Conservation (phyloP, 2,797 vertebrate genomes). For the Poecilia gillii region DNA sequence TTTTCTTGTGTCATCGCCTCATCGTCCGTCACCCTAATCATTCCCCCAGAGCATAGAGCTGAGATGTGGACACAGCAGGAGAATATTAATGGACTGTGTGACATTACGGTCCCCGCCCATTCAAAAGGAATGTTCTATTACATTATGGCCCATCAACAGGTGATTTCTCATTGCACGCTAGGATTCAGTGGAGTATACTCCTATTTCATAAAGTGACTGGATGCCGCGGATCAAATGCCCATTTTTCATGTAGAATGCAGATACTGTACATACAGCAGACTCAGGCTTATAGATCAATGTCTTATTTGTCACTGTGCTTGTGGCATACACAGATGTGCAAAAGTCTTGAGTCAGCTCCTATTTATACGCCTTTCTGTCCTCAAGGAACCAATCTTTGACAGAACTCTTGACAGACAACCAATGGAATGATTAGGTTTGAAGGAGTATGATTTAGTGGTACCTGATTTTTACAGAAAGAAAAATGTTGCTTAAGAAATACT, state of each 20-base stretch:
- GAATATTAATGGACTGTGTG: slow-evolving; percentile 73
- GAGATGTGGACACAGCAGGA: slow-evolving; percentile 56
- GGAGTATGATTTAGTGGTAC: background rate
- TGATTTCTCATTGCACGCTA: slow-evolving; percentile 63
- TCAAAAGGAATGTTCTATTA: slow-evolving; percentile 70
- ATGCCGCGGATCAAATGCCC: slow-evolving; percentile 54
- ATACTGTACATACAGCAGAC: slow-evolving; percentile 48
- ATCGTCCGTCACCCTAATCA: slow-evolving; percentile 74
- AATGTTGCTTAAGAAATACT: background rate
- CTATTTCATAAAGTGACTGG: slow-evolving; percentile 62
- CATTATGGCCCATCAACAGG: slow-evolving; percentile 75
- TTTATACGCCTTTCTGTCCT: background rate
- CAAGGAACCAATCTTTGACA: background rate
- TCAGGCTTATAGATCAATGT: slow-evolving; percentile 49
- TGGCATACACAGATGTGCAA: background rate
- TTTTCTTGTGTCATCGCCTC: slow-evolving; percentile 78
- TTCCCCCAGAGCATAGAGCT: slow-evolving; percentile 58
- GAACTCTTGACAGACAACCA: background rate
- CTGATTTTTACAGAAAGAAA: background rate
- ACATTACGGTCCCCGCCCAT: slow-evolving; percentile 68
- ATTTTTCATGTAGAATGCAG: slow-evolving; percentile 64
- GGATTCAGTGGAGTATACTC: slow-evolving; percentile 54
- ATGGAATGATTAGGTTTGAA: background rate
- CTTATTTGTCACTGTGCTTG: slow-evolving; percentile 47
- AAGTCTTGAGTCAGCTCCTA: background rate